Percentiles rank a stretch among this genome's conserved stretches.
These are phyloP conservation scores for Pimpla rufipes DNA, from an alignment of 2,888 invertebrate genomes.

Conservation along the genomic window DNA sequence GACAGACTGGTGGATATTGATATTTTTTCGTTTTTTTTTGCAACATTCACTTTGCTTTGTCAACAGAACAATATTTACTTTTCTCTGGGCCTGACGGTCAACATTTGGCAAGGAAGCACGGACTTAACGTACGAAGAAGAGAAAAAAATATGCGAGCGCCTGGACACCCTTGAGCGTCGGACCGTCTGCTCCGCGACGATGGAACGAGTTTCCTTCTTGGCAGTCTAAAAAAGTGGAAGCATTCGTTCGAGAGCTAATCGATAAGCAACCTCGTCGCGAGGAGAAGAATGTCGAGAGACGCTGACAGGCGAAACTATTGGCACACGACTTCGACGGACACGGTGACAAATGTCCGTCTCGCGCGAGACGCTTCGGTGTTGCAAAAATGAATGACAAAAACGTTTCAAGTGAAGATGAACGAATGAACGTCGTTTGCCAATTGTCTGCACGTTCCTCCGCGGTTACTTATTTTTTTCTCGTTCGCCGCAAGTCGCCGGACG, in stretches of 20 bases:
- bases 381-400: conserved; percentile 12
- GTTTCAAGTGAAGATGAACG: neutral
- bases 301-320: conserved; percentile 45
- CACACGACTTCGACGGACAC: conserved; percentile 32
- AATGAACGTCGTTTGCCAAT: conserved; percentile 42
- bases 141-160: conserved; percentile 40
- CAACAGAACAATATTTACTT: conserved; percentile 41
- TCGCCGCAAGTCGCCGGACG: conserved; percentile 8
- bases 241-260: neutral
- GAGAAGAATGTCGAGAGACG: conserved; percentile 44
- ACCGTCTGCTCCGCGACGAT: neutral
- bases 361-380: neutral
- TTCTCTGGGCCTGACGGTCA: conserved; percentile 37
- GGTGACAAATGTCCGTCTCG: conserved; percentile 5
- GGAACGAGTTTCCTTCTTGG: conserved; percentile 27
- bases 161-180: conserved; percentile 42
- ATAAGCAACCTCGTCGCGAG: conserved; percentile 9
- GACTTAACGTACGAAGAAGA: conserved; percentile 57
- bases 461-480: conserved; percentile 1
- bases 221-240: conserved; percentile 14
- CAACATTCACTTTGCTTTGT: conserved; percentile 46
- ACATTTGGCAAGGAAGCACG: conserved; percentile 62
- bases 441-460: conserved; percentile 9
- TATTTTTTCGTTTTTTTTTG: conserved; percentile 13
- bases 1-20: conserved; percentile 29